Percentiles rank a stretch among this genome's conserved stretches.
Evolutionary conservation across 2,113 vertebrate species (phyloP).

Genomic region (Pao palembangensis): DNA sequence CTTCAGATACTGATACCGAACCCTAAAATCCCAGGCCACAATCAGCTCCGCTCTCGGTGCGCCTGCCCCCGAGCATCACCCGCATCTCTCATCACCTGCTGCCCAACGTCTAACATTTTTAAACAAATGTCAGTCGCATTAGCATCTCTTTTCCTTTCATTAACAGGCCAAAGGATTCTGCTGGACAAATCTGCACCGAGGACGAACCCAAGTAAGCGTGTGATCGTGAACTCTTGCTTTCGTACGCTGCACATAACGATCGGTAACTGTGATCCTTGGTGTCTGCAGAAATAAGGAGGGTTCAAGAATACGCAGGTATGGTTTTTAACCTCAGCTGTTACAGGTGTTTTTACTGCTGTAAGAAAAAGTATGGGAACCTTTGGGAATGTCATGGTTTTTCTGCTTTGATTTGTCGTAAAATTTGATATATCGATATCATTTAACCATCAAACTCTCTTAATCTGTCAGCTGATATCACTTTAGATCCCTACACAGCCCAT

Average conservation of each 20-base stretch:
- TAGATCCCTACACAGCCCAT: slow-evolving; percentile 70
- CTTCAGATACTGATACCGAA: too few relatives aligned
- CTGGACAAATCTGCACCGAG: slow-evolving; percentile 11
- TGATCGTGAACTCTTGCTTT: background rate
- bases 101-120: background rate
- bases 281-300: slow-evolving; percentile 52
- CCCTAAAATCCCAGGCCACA: too few relatives aligned
- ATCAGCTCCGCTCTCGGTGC: too few relatives aligned
- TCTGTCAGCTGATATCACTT: slow-evolving; percentile 65
- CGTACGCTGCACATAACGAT: too few relatives aligned
- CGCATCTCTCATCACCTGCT: too few relatives aligned
- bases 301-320: slow-evolving; percentile 72
- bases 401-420: background rate
- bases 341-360: background rate
- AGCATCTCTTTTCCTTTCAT: background rate
- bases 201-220: slow-evolving; percentile 44
- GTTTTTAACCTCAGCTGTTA: background rate
- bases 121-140: too few relatives aligned
- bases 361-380: too few relatives aligned
- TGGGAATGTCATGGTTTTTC: background rate
- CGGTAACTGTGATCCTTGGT: background rate
- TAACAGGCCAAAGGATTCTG: slow-evolving; percentile 21
- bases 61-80: too few relatives aligned
- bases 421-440: background rate
- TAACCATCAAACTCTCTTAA: background rate